Base-by-base conservation (phyloP, 2,113 vertebrate species). In the Zootoca vivipara region DNA sequence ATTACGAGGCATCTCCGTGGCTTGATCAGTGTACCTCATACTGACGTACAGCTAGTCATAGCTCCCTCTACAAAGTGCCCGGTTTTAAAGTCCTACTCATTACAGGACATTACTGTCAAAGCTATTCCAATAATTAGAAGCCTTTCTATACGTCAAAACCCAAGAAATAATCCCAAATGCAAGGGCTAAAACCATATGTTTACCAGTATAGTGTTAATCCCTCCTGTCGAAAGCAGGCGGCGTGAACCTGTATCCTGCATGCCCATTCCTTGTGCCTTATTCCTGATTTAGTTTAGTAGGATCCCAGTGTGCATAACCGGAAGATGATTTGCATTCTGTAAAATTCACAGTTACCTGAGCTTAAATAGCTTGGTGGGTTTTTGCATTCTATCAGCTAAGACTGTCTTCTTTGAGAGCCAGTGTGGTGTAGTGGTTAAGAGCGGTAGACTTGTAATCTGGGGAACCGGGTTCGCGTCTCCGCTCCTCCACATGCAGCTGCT, bases 21-120 rank as follows among this genome's bases (percentile, higher is more conserved):
- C 90, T 87, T 90, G 58, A 85, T 90, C 92, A 92, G 90, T 90
- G 82, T 90, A 90, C 52, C 89, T 94, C 83, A 56, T 90, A 42
- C 93, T 65, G 82, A 52, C 42, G 9, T 67, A 40, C 64, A 26
- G 86, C 96, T 92, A 82, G 82, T 87, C 75, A 67, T 81, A 86
- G 94, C 91, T 88, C 56, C 42, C 89, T 83, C 78, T 67, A 83
- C 87, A 87, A 89, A 94, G 90, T 87, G 58, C 73, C 72, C 0
- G n/a, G 65, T 78, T 85, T 85, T 0, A 16, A n/a, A 65, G 46
- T 88, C 93, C 90, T 92, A 91, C 87, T 85, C 94, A 89, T 92
- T 92, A 82, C 1, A 46, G 46, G 9, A 10, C 46, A 46, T 90
- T 87, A 90, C 85, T 83, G 1, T 85, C 65, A 28, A 89, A 89